phyloP scores from a whole-genome alignment of 2,888 invertebrate species.

The Acrobasis consociella region DNA sequence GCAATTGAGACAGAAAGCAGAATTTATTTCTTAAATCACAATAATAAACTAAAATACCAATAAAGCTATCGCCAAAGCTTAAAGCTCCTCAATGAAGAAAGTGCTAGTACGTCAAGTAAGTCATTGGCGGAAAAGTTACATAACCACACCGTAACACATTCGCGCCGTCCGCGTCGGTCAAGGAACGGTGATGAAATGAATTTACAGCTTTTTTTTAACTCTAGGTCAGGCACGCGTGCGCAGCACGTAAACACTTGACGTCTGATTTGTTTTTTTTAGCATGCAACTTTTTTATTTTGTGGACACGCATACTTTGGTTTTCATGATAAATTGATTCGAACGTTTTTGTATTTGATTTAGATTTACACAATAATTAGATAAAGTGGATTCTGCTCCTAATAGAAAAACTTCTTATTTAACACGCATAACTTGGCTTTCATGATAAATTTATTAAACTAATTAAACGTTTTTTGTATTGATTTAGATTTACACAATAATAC shows the following conservation, averaged over 20 bases:
- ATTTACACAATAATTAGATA: too few species aligned
- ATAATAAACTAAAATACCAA: too few species aligned
- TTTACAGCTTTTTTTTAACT: conserved; percentile 39
- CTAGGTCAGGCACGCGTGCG: conserved; percentile 48
- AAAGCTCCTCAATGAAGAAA: conserved; percentile 31
- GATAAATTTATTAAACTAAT: too few species aligned
- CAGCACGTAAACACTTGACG: conserved; percentile 25
- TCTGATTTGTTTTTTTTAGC: neutral
- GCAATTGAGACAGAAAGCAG: too few species aligned
- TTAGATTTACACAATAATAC: too few species aligned
- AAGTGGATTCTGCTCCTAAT: too few species aligned
- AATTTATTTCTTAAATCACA: too few species aligned
- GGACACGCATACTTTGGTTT: neutral
- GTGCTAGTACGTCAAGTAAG: conserved; percentile 27
- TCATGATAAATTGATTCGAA: too few species aligned
- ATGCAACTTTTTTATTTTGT: neutral
- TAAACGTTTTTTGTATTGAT: too few species aligned
- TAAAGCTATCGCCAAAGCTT: neutral
- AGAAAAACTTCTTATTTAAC: too few species aligned
- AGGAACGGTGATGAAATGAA: conserved; percentile 47
- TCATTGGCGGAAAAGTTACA: conserved; percentile 27
- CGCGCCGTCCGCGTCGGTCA: conserved; percentile 56
- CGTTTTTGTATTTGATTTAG: too few species aligned
- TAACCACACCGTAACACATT: conserved; percentile 28
- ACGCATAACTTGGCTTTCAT: too few species aligned